Evolutionary conservation across 2,888 invertebrate genomes (phyloP).

Genomic region (Theodoxus fluviatilis): DNA sequence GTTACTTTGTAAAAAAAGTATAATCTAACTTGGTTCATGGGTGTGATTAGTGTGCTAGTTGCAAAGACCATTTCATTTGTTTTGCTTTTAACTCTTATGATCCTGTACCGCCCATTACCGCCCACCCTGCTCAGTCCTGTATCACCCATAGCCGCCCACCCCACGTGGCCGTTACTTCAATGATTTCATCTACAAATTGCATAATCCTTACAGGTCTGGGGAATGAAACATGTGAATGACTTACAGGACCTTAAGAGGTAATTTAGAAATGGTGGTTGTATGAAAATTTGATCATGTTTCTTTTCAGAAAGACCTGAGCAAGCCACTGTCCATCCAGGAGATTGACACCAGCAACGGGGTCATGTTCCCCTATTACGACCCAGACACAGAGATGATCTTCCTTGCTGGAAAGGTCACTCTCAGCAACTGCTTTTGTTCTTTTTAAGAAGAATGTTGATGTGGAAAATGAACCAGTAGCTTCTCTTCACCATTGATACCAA

Average conservation of each 20-base stretch:
- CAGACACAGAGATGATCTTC: conserved; percentile 86
- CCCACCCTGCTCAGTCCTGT: no score
- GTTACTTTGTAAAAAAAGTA: no score
- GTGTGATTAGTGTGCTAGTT: no score
- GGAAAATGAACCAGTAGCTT: neutral
- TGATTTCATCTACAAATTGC: no score
- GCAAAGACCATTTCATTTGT: no score
- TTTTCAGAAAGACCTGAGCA: conserved; percentile 55
- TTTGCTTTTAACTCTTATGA: no score
- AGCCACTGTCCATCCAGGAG: conserved; percentile 65
- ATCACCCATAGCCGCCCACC: no score
- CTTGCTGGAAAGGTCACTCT: conserved; percentile 74
- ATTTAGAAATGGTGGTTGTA: neutral
- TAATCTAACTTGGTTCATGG: no score
- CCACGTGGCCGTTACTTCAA: no score
- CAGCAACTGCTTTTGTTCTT: conserved; percentile 20
- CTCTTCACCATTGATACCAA: no score
- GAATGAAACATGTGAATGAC: neutral
- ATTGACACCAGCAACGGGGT: conserved; percentile 73
- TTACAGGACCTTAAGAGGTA: neutral
- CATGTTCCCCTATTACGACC: conserved; percentile 90
- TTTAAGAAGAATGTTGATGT: conserved; percentile 34
- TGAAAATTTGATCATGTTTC: neutral
- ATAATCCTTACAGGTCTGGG: no score
- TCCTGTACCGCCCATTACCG: no score